phyloP scores from a whole-genome alignment of 2,888 invertebrate species.

The Xanthorhoe spadicearia region DNA sequence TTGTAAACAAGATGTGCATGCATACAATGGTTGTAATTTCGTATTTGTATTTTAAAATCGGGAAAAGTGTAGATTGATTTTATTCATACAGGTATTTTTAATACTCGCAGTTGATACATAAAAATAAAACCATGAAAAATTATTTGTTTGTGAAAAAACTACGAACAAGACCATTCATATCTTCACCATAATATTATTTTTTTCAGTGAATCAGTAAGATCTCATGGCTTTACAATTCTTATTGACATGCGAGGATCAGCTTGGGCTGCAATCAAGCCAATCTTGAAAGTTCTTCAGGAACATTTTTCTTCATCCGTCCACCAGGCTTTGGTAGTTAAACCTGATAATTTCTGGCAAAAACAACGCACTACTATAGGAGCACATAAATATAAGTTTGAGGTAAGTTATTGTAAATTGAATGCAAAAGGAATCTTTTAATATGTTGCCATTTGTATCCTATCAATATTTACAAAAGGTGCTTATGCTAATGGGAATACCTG shows the following conservation, averaged over 20 bases:
- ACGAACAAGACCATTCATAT: too few species aligned
- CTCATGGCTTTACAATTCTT: slow-evolving; percentile 96
- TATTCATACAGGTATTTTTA: not conserved
- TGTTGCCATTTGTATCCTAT: not conserved
- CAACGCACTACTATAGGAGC: slow-evolving; percentile 98
- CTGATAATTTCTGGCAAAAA: slow-evolving; percentile 99
- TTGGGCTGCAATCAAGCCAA: slow-evolving; percentile 98
- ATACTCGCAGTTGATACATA: not conserved
- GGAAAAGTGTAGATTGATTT: not conserved
- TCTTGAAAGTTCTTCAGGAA: slow-evolving; percentile 98
- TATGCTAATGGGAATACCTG: not conserved
- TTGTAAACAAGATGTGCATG: not conserved
- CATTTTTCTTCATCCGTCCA: slow-evolving; percentile 97
- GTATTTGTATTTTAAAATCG: not conserved
- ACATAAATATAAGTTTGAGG: slow-evolving; percentile 99
- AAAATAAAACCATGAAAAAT: not conserved
- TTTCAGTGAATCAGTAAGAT: slow-evolving; percentile 93
- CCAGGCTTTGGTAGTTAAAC: slow-evolving; percentile 98
- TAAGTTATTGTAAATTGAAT: slow-evolving; percentile 60
- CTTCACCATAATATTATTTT: slow-evolving; percentile 35
- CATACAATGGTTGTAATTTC: not conserved
- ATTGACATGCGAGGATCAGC: slow-evolving; percentile 99
- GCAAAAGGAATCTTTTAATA: not conserved
- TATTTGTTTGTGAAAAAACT: not conserved
- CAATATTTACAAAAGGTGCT: not conserved